Evolutionary conservation across 1,140 invertebrate species (phyloP).

Genomic region (Bursaphelenchus mucronatus): DNA sequence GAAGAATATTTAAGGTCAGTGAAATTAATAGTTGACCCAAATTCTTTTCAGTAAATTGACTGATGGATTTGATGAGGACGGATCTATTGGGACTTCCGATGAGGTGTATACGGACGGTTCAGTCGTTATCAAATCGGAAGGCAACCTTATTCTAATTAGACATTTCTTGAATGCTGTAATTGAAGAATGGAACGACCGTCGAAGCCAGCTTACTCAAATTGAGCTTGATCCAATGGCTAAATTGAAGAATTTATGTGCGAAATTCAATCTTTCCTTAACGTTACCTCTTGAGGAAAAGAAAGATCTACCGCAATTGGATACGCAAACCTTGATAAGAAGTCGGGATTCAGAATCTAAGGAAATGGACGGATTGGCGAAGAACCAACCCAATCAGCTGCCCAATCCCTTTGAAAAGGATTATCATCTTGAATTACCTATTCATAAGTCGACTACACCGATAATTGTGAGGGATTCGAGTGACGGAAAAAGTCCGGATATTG

Average conservation of each 20-base stretch:
- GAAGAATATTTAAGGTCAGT: slow-evolving; percentile 19
- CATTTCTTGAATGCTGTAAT: slow-evolving; percentile 47
- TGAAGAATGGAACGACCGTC: slow-evolving; percentile 41
- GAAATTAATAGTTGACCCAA: no score
- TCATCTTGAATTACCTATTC: slow-evolving; percentile 35
- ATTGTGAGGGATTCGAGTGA: slow-evolving; percentile 39
- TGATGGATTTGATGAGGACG: slow-evolving; percentile 18
- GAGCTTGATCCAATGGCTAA: slow-evolving; percentile 8
- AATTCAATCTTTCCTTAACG: slow-evolving; percentile 9
- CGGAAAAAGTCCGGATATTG: slow-evolving; percentile 68
- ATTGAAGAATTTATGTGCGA: slow-evolving; percentile 14
- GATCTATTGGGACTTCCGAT: slow-evolving; percentile 16
- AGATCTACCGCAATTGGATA: slow-evolving; percentile 8
- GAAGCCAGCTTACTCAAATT: background rate
- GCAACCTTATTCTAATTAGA: slow-evolving; percentile 33
- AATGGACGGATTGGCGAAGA: background rate
- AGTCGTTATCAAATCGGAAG: slow-evolving; percentile 27
- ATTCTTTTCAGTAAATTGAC: slow-evolving; percentile 25
- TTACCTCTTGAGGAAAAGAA: background rate
- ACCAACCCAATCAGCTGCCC: background rate
- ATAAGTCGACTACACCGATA: slow-evolving; percentile 11
- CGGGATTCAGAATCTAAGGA: background rate
- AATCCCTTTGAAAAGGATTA: slow-evolving; percentile 24
- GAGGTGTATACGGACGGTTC: slow-evolving; percentile 22
- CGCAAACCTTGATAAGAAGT: slow-evolving; percentile 3